Base-by-base conservation (phyloP, 2,888 invertebrate species). In the Oscheius sp. region DNA sequence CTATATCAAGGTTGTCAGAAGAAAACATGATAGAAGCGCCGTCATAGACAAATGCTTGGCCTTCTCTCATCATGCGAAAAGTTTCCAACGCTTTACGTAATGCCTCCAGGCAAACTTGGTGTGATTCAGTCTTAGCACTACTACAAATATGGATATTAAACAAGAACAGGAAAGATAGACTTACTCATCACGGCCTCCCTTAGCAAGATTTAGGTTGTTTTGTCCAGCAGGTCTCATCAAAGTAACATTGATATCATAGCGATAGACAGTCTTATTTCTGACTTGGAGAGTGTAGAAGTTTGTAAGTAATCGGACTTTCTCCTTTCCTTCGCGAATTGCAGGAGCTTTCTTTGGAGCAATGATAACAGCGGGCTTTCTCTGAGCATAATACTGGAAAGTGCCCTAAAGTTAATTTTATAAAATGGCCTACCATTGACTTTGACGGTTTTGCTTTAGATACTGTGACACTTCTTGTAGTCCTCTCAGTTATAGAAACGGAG, bases 41-140 rank as follows among this genome's bases (percentile, higher is more conserved):
- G 25, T 67, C 67, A 23, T 67, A 46, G n/a, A 58, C 58, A 27
- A 58, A 27, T 1, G 34, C 57, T 17, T n/a, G 20, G 12, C 58
- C 58, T 15, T 67, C 57, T 8, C 46, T 31, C 23, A 67, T 48
- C 33, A 67, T 31, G 6, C 55, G 42, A 29, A 63, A 71, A 12
- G 50, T 37, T 46, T 71, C 48, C 42, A 71, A 48, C 17, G 57
- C 71, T 2, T 20, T 12, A 3, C 64, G 39, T 2, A 71, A 46
- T 4, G 65, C 64, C n/a, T 33, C 57, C 57, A 71, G 17, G 42
- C 71, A 71, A 5, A 71, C 17, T 17, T 39, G 34, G 31, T 68
- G 27, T 2, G 61, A 17, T 23, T 63, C 52, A 4, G 63, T 61
- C 17, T 29, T 37, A 17, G 58, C 61, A 25, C 31, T 61, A 34